phyloP scores from a whole-genome alignment of 2,797 vertebrate species.

The Petrocephalus sullivani region DNA sequence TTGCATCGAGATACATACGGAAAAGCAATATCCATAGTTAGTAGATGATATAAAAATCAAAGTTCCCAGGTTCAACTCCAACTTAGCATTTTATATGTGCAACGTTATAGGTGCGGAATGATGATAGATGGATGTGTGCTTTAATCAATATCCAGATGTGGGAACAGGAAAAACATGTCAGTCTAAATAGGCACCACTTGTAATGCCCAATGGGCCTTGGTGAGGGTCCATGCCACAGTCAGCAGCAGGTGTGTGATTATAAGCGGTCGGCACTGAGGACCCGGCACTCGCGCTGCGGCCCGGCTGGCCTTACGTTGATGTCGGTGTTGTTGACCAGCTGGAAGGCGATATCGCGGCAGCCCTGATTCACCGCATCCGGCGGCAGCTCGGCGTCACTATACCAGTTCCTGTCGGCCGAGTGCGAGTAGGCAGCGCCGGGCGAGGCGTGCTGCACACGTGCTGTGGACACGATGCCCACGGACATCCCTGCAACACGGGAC shows the following conservation, averaged over 20 bases:
- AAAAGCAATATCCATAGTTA: background rate
- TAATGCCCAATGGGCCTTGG: background rate
- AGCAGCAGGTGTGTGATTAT: background rate
- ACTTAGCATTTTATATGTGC: background rate
- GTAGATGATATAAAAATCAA: background rate
- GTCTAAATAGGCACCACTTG: background rate
- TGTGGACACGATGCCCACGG: conserved; percentile 71
- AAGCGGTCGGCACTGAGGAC: background rate
- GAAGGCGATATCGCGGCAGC: conserved; percentile 64
- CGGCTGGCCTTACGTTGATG: conserved; percentile 61
- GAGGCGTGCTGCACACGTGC: conserved; percentile 74
- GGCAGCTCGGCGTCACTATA: conserved; percentile 59
- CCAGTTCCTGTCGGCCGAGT: conserved; percentile 58
- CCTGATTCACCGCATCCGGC: conserved; percentile 30
- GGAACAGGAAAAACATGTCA: background rate
- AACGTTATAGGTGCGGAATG: background rate
- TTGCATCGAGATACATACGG: background rate
- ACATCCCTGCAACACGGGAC: conserved; percentile 57
- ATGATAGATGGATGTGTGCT: background rate
- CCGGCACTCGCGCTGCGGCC: background rate
- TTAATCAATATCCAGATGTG: background rate
- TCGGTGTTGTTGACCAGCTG: conserved; percentile 68
- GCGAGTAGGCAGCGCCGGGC: conserved; percentile 60
- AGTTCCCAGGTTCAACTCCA: background rate
- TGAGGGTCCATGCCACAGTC: background rate